These are phyloP conservation scores for Leptocoma aspasia DNA, from an alignment of 2,113 vertebrate genomes.

Conservation along the genomic window DNA sequence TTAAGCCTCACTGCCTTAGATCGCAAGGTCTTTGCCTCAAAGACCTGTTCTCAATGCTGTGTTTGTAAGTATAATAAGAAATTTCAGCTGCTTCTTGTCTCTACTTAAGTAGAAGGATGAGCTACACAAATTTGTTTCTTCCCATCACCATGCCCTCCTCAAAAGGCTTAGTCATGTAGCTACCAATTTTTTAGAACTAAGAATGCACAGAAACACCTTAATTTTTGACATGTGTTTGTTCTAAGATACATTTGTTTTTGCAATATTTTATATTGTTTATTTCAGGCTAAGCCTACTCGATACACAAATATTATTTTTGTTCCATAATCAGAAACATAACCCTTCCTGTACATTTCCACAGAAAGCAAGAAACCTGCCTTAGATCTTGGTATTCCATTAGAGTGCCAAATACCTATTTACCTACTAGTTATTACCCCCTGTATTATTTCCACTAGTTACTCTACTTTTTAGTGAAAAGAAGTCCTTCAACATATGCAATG, in stretches of 20 bases:
- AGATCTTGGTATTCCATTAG: not conserved
- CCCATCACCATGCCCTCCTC: rapidly evolving
- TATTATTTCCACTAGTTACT: not conserved
- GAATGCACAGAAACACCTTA: not conserved
- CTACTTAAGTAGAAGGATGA: not conserved
- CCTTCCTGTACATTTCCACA: not conserved
- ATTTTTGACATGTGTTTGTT: not conserved
- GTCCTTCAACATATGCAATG: not conserved
- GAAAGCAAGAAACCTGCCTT: not conserved
- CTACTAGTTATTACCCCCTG: not conserved
- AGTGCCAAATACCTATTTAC: not conserved
- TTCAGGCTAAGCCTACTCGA: not conserved
- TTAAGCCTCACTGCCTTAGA: not conserved
- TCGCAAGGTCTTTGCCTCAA: not conserved
- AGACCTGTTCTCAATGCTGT: not conserved
- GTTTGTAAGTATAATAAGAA: not conserved
- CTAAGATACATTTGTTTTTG: not conserved
- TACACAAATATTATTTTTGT: not conserved
- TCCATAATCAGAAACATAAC: not conserved
- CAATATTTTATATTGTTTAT: not conserved
- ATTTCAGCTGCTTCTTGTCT: not conserved
- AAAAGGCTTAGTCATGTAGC: not conserved
- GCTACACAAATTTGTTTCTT: not conserved
- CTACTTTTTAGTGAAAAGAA: not conserved
- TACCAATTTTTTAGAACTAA: not conserved